Conservation (phyloP, 2,113 vertebrate species). For the Gambusia affinis region DNA sequence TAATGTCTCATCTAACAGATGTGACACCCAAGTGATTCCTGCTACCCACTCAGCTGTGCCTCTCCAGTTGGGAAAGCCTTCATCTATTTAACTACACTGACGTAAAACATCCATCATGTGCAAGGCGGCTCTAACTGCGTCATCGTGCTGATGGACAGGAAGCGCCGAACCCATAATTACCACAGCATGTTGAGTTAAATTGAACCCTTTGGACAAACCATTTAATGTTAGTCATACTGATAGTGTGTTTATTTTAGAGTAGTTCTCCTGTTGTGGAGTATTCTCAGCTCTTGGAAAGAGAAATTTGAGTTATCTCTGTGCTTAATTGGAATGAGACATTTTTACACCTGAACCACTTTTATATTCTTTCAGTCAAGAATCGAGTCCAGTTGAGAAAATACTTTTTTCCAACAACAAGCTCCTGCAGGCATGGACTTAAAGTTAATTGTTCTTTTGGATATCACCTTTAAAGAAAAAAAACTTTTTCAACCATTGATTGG, state of each 20-base stretch:
- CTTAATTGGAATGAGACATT: neutral
- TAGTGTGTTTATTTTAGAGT: neutral
- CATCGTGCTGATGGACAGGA: slow-evolving; percentile 15
- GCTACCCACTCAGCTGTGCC: slow-evolving; percentile 55
- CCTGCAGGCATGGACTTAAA: neutral
- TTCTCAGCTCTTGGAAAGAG: too few relatives aligned
- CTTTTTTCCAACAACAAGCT: neutral
- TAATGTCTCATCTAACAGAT: slow-evolving; percentile 56
- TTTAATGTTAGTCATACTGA: slow-evolving; percentile 5
- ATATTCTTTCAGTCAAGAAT: neutral
- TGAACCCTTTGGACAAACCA: neutral
- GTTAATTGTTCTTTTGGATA: neutral
- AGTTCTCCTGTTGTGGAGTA: neutral
- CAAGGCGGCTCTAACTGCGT: slow-evolving; percentile 53
- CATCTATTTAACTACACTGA: slow-evolving; percentile 44
- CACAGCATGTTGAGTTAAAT: slow-evolving; percentile 7
- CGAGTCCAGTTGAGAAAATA: neutral
- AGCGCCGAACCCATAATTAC: slow-evolving; percentile 33
- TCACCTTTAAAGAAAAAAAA: neutral
- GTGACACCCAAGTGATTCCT: slow-evolving; percentile 49
- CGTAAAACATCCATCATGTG: slow-evolving; percentile 49
- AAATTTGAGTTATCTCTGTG: neutral
- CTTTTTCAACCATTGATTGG: neutral
- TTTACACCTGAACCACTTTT: neutral
- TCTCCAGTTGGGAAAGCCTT: slow-evolving; percentile 56